Evolutionary conservation across 92 coral and sea anemone species (phyloP).

Genomic region (Siderastrea siderea): DNA sequence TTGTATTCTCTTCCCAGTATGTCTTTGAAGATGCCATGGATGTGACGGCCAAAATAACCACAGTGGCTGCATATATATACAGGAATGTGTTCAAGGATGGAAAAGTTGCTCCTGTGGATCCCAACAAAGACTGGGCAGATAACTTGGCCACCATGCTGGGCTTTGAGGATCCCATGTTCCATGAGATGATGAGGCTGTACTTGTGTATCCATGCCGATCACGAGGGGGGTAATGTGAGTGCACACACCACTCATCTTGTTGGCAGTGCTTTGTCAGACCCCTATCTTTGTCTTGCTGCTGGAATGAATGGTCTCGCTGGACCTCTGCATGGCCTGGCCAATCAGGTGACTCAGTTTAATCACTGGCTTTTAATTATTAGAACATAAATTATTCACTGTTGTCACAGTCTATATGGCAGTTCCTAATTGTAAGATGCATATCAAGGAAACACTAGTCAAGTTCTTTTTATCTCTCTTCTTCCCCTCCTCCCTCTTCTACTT

Average conservation of each 20-base stretch:
- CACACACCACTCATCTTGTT: conserved; percentile 92
- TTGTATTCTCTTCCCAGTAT: conserved; percentile 55
- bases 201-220: conserved; percentile 94
- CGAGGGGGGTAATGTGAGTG: conserved; percentile 99
- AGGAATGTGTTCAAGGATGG: conserved; percentile 96
- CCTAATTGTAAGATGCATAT: no score
- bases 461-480: no score
- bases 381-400: no score
- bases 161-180: conserved; percentile 89
- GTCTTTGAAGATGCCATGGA: conserved; percentile 98
- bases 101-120: conserved; percentile 96
- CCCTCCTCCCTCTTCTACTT: no score
- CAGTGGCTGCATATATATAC: conserved; percentile 96
- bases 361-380: not conserved
- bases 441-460: no score
- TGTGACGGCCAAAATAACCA: conserved; percentile 95
- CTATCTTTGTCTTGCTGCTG: conserved; percentile 97
- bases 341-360: conserved; percentile 73
- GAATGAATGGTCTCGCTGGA: conserved; percentile 99
- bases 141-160: conserved; percentile 98
- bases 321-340: conserved; percentile 99
- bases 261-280: conserved; percentile 98
- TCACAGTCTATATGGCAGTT: no score
- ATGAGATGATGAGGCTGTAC: conserved; percentile 94
- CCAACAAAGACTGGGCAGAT: conserved; percentile 94